phyloP scores from a whole-genome alignment of 1,140 invertebrate genomes.

The Penaeus chinensis region DNA sequence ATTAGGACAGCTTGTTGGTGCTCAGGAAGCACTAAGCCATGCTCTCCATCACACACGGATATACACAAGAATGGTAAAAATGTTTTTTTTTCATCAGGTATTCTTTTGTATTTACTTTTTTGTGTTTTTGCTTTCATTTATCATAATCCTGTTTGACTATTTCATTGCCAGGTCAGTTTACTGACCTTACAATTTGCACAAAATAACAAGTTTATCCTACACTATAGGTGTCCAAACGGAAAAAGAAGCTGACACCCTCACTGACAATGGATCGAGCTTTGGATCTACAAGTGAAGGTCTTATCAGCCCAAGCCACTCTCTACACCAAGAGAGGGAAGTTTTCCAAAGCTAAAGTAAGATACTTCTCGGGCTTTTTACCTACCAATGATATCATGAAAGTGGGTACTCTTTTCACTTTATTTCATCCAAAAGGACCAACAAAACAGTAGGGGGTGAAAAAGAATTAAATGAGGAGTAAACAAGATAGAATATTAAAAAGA shows the following conservation, averaged over 20 bases:
- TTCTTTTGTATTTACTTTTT: no score
- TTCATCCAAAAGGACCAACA: no score
- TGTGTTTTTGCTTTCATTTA: no score
- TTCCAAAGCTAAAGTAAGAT: slow-evolving; percentile 42
- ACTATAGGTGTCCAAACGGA: slow-evolving; percentile 32
- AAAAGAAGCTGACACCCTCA: slow-evolving; percentile 45
- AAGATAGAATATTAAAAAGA: no score
- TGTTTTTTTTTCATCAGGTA: not conserved
- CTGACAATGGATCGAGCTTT: slow-evolving; percentile 49
- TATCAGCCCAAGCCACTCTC: slow-evolving; percentile 47
- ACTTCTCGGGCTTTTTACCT: not conserved
- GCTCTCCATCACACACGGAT: slow-evolving; percentile 44
- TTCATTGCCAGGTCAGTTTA: no score
- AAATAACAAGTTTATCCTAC: not conserved
- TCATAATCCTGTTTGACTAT: no score
- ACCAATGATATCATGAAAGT: no score
- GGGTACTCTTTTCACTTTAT: no score
- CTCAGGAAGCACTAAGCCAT: slow-evolving; percentile 37
- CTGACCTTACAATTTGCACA: no score
- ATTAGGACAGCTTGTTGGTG: slow-evolving; percentile 35
- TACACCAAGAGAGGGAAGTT: slow-evolving; percentile 46
- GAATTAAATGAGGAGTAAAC: no score
- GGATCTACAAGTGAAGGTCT: slow-evolving; percentile 51
- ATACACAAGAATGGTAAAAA: slow-evolving; percentile 41
- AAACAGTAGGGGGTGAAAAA: no score